phyloP scores from a whole-genome alignment of 1,140 invertebrate genomes.

The Rhopalosiphum padi region DNA sequence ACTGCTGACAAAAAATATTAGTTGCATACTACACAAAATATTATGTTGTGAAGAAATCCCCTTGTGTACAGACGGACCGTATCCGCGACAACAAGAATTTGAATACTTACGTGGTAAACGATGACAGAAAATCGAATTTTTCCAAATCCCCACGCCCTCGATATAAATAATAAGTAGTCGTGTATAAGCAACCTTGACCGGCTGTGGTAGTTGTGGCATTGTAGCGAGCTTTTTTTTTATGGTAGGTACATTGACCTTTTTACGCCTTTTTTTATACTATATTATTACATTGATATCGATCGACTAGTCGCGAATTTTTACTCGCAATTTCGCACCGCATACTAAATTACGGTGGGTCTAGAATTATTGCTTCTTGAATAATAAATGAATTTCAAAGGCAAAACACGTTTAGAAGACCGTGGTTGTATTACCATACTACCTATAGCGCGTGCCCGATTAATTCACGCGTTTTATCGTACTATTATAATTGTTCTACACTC shows the following conservation, averaged over 20 bases:
- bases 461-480: background rate
- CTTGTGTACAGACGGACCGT: background rate
- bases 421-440: background rate
- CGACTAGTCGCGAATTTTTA: background rate
- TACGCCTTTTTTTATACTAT: background rate
- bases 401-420: background rate
- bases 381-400: constrained; percentile 8
- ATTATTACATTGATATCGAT: background rate
- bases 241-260: constrained; percentile 4
- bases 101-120: background rate
- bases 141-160: background rate
- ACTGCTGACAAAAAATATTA: background rate
- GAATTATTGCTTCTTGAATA: constrained; percentile 28
- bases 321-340: background rate
- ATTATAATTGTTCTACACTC: background rate
- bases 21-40: background rate
- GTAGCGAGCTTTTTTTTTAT: background rate
- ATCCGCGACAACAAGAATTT: background rate
- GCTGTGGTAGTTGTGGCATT: background rate
- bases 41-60: background rate
- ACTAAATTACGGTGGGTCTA: constrained; percentile 1
- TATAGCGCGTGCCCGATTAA: background rate
- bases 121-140: constrained; percentile 54
- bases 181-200: constrained; percentile 12
- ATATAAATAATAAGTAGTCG: background rate